Base-by-base conservation (phyloP, 2,888 invertebrate genomes). In the Cerceris ruficornis region DNA sequence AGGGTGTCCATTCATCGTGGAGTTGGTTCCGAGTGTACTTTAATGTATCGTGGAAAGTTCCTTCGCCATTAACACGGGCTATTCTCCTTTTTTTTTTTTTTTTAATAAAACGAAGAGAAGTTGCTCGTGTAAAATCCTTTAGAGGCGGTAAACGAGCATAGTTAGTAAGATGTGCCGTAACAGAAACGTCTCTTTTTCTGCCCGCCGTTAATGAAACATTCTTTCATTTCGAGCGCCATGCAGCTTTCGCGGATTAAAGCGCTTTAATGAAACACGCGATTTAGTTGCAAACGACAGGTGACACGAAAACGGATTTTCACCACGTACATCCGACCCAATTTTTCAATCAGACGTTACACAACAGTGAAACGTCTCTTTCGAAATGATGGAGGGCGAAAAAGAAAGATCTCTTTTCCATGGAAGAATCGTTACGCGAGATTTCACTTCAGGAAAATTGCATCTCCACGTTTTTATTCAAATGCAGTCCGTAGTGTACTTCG, bases 71-170 rank as follows among this genome's bases (percentile, higher is more conserved):
- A 46, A 11, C 11, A 11, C 46, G 46, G 9, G 46, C 9, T 11
- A 11, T 46, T 46, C 8, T 46, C 5, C 5, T 42, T 14, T 52
- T 71, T 66, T 66, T 66, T 46, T 46, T 46, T 42, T 14, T 52
- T 71, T 66, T 66, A 71, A 60, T 55, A 55, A 68, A 68, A 17
- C 13, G 7, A 13, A 11, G 15, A 6, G 43, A 6, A 43, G 71
- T 54, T 54, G 43, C 7, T 11, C 41, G 42, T 15, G 49, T 57
- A 17, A 50, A 46, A 46, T 42, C 49, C 46, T 58, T 70, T 70
- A 70, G 66, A 43, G 61, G 42, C 54, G 41, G 14, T 54, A 54
- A 49, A 49, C n/a, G 41, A 15, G 46, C 6, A 15, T 7, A 49
- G 17, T 14, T 64, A 55, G 64, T 41, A 64, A 57, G 43, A 39